Evolutionary conservation across 1,140 invertebrate genomes (phyloP), one percentile per base, ranked within the genome.

Genomic region (Scylla paramamosain): DNA sequence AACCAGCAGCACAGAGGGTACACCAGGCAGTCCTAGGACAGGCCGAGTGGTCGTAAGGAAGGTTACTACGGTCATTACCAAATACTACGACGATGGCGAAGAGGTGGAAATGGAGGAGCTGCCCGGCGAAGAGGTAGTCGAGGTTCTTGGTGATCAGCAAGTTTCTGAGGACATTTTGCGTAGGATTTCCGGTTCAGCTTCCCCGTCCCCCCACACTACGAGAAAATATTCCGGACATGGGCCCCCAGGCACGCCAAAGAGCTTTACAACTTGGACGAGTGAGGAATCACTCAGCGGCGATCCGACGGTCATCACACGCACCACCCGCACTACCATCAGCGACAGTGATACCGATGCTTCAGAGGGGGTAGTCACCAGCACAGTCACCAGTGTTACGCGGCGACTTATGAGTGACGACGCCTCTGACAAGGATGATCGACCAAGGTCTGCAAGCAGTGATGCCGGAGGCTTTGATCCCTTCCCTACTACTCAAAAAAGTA

Each of bases 41-140:
- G 96, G 96, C 48, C 95, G 96, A 59, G 96, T 96, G 48, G 96
- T 96, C 28, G 96, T 96, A 25, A 91, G 96, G 39, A 95, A 95
- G 84, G 96, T 96, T 25, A 96, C 96, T 4, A 96, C 96, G 20
- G 96, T 96, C 7, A 96, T 96, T 2, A 96, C 96, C 3, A 96
- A 96, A 82, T 96, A 96, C 52, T 96, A 96, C 83, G 96, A 96
- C 90, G 96, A 96, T 86, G 96, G 96, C 0, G 96, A 96, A 31
- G 96, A 96, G 91, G 95, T 96, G 25, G 95, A 96, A 88, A 96
- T 95, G 94, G 96, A 96, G 91, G 95, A 96, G 52, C 28, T 96
- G 14, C 96, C 96, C 46, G 95, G 95, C 14, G 93, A 94, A 94
- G 96, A 96, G 94, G 95, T 95, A 31, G 96, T 96, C 28, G 96